Evolutionary conservation across 2,797 vertebrate species (phyloP).

Genomic region (Sorex maritimensis): DNA sequence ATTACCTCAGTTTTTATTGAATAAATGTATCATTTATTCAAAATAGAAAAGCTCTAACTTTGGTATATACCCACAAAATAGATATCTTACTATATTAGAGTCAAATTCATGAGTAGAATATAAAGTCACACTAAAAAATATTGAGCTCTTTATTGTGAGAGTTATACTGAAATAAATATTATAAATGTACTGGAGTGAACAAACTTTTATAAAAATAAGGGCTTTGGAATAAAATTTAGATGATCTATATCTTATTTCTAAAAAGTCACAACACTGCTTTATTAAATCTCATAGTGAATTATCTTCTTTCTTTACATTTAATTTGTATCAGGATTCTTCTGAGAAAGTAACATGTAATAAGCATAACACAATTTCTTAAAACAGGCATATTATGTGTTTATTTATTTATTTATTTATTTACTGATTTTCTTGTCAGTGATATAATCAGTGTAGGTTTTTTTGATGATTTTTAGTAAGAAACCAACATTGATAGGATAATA

Average conservation of each 20-base stretch:
- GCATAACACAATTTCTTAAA: constrained; percentile 9
- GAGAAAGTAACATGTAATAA: constrained; percentile 6
- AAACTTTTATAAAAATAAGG: constrained; percentile 13
- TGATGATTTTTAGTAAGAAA: not conserved
- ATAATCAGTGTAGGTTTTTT: not conserved
- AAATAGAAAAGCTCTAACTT: constrained; percentile 1
- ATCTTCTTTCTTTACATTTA: not conserved
- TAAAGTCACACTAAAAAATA: not conserved
- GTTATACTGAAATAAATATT: not conserved
- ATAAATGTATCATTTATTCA: not conserved
- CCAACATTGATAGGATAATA: not conserved
- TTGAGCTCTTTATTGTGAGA: not conserved
- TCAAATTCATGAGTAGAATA: not conserved
- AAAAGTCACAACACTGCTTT: not conserved
- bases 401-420: not conserved
- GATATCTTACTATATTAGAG: constrained; percentile 6
- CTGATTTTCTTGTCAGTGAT: not conserved
- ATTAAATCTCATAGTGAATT: constrained; percentile 9
- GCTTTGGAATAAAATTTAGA: constrained; percentile 1
- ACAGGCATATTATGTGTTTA: not conserved
- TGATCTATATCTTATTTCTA: not conserved
- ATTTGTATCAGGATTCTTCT: constrained; percentile 1
- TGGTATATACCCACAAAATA: not conserved
- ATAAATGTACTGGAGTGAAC: not conserved
- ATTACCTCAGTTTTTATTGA: constrained; percentile 34